Evolutionary conservation across 2,888 invertebrate species (phyloP), one percentile per base, ranked within the genome.

Genomic region (Marronus borbonicus): DNA sequence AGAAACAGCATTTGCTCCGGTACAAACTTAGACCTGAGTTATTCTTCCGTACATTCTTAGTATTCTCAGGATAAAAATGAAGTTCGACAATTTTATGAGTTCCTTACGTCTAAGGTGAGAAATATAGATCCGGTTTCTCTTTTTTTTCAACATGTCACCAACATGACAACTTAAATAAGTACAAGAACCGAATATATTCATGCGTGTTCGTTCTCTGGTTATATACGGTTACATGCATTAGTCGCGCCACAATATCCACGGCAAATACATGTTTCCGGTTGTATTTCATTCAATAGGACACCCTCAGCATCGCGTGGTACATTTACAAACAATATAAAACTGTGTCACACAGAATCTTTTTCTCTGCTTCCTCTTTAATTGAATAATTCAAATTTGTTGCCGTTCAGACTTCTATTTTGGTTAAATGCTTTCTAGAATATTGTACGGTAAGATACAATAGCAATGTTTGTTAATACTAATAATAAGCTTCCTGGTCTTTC

Each of bases 251-350:
- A 64, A 28, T 36, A 66, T 44, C 66, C 58, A 17, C 44, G 36
- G 58, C 39, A 72, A 72, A 72, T 72, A 72, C 70, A 49, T 49
- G 44, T 50, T 72, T 72, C 72, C 72, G 72, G 58, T 72, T 58
- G 20, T 72, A 72, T 72, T 72, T 72, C 72, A 72, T 72, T 72
- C 72, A 72, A 24, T 72, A 72, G 58, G 10, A 50, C 72, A 72
- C 72, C 72, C 72, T 58, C 72, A 58, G 52, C 20, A 36, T 58
- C 58, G 58, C 52, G 44, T 31, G 68, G 62, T 62, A 49, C 66
- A 66, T 72, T 72, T 72, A 72, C 72, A 72, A 72, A 72, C 72
- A 72, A 72, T 58, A 58, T 72, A 72, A 58, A 72, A 72, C 39
- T 72, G 72, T 72, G 72, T 72, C 72, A 72, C 17, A 58, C 20